These are phyloP conservation scores for Delichon dasypus DNA, from an alignment of 2,797 vertebrate genomes.

Conservation along the genomic window DNA sequence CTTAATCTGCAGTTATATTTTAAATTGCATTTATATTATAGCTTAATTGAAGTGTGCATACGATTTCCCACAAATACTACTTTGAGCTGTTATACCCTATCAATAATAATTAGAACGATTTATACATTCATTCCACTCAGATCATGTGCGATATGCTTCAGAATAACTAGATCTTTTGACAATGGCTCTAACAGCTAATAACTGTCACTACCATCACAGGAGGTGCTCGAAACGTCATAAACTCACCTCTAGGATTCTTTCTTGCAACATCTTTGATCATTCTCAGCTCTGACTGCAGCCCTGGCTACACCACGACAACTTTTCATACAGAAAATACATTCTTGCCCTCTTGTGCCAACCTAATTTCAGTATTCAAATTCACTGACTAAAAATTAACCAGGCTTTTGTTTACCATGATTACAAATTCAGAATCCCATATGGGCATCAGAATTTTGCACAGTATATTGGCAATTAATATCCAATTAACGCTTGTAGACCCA, in stretches of 20 bases:
- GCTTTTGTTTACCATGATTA: background rate
- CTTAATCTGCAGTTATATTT: slow-evolving; percentile 52
- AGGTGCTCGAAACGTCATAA: background rate
- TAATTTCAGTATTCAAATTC: background rate
- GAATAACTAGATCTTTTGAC: background rate
- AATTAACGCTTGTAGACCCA: background rate
- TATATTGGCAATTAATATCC: background rate
- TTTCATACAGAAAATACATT: background rate
- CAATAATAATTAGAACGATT: slow-evolving; percentile 16
- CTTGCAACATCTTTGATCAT: background rate
- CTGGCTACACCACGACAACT: background rate
- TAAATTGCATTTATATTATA: slow-evolving; percentile 54
- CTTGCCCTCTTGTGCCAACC: background rate
- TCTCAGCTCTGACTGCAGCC: background rate
- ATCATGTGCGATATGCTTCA: background rate
- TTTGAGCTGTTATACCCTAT: slow-evolving; percentile 19
- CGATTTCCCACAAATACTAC: slow-evolving; percentile 19
- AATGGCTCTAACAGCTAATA: background rate
- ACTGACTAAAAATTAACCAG: background rate
- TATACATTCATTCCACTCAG: slow-evolving; percentile 20
- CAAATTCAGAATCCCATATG: background rate
- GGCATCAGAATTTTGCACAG: background rate
- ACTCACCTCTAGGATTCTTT: background rate
- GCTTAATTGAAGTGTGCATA: slow-evolving; percentile 53
- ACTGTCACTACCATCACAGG: background rate